Conservation (phyloP, 2,797 vertebrate genomes). For the Ammospiza maritima region DNA sequence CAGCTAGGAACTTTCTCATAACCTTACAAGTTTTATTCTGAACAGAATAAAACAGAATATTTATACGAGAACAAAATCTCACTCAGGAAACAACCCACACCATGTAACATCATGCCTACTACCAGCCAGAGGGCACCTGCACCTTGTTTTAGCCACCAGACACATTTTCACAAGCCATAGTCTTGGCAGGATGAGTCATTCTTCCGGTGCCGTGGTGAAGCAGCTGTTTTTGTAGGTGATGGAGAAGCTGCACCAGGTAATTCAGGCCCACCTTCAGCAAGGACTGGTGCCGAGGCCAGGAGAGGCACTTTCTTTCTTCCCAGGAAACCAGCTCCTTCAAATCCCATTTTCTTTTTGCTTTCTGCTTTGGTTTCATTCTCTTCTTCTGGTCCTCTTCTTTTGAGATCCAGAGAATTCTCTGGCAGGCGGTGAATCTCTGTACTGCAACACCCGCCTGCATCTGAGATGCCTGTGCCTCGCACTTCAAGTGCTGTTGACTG, state of each 20-base stretch:
- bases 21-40: conserved; percentile 12
- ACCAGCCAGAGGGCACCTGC: conserved; percentile 8
- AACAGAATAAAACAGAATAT: not conserved
- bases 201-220: conserved; percentile 91
- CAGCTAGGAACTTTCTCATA: not conserved
- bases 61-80: not conserved
- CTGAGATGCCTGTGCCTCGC: conserved; percentile 70
- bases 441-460: conserved; percentile 46
- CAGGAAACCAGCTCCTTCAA: conserved; percentile 89
- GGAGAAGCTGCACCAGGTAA: conserved; percentile 88
- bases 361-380: conserved; percentile 84
- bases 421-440: conserved; percentile 75
- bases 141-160: not conserved
- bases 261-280: conserved; percentile 85
- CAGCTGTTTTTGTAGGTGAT: conserved; percentile 89
- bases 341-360: conserved; percentile 85
- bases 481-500: conserved; percentile 68
- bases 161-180: conserved; percentile 76
- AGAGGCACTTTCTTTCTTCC: conserved; percentile 89
- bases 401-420: conserved; percentile 83
- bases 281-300: conserved; percentile 81
- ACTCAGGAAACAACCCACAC: not conserved
- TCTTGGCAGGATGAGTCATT: conserved; percentile 84
- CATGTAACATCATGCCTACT: not conserved
- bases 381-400: conserved; percentile 85